Base-by-base conservation (phyloP, 2,888 invertebrate genomes). In the Ormyrus rosae region DNA sequence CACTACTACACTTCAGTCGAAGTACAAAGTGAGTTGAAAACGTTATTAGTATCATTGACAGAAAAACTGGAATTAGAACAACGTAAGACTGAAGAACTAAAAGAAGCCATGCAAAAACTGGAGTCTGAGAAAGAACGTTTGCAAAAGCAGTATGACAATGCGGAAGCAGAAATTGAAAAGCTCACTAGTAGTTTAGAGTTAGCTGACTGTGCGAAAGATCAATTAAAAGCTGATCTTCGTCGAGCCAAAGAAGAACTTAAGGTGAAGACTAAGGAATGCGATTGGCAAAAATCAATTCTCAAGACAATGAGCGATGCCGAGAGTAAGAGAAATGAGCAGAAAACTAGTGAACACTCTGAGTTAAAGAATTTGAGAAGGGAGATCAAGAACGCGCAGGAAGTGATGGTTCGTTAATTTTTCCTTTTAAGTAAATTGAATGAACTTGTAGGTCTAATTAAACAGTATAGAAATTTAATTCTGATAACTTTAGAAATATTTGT, bases 241-340 rank as follows among this genome's bases (percentile, higher is more conserved):
- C 89, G 91, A 58, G 88, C 91, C 61, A 91, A 91, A 81, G 91
- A 92, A 61, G 92, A 92, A 19, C 89, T 91, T 65, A 92, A 92
- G 84, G 89, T 90, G 0, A 92, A 93, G 86, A 90, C 91, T 9
- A 92, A 92, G 82, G 92, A 92, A 86, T 91, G 92, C 45, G 92
- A 92, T 5, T 91, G 93, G 46, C 88, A 95, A 71, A 92, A 94
- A 84, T 91, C 92, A 55, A 90, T 94, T 0, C 90, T 90, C 1
- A 87, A 90, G 61, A 86, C 86, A 0, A 85, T 89, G 77, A 84
- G 83, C 2, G 88, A 90, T 9, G 87, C 87, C 0, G 89, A 89
- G 19, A 83, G 74, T 4, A 89, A 89, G 77, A 83, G 87, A 48
- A 87, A 88, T 45, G 85, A 86, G 51, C 86, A 86, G 61, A 86